Conservation (phyloP, 1,140 invertebrate species). For the Drosophila seguyi region DNA sequence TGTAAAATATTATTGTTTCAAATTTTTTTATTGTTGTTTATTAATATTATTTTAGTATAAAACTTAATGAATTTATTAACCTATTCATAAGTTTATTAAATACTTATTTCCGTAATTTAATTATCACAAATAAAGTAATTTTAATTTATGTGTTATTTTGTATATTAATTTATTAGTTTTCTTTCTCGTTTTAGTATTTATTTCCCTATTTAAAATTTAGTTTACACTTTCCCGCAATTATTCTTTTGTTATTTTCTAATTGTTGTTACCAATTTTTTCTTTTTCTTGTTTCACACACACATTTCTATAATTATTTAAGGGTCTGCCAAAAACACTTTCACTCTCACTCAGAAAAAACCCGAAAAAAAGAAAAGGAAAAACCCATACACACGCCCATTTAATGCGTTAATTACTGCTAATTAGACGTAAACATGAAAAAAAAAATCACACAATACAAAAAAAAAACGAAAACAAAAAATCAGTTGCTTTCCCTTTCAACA, state of each 20-base stretch:
- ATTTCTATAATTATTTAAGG: constrained; percentile 23
- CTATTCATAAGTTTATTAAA: background rate
- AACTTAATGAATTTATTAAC: background rate
- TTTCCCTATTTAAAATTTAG: too few relatives aligned
- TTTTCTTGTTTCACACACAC: constrained; percentile 6
- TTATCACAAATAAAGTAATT: background rate
- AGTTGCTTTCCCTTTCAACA: constrained; percentile 66
- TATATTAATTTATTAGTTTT: background rate
- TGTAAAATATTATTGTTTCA: background rate
- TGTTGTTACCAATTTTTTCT: background rate
- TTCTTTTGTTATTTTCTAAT: background rate
- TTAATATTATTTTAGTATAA: background rate
- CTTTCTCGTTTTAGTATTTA: background rate
- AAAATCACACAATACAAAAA: constrained; percentile 37
- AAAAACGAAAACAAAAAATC: constrained; percentile 28
- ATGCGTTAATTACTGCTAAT: constrained; percentile 81
- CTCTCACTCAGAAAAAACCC: constrained; percentile 4
- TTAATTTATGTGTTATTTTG: background rate
- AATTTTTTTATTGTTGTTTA: too few relatives aligned
- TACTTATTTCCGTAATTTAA: background rate
- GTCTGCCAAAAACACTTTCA: constrained; percentile 42
- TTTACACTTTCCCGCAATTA: background rate
- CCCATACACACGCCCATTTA: constrained; percentile 54
- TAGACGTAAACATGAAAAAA: constrained; percentile 73
- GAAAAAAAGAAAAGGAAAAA: background rate